Evolutionary conservation across 2,797 vertebrate species (phyloP).

Genomic region (Ctenopoma kingsleyae): DNA sequence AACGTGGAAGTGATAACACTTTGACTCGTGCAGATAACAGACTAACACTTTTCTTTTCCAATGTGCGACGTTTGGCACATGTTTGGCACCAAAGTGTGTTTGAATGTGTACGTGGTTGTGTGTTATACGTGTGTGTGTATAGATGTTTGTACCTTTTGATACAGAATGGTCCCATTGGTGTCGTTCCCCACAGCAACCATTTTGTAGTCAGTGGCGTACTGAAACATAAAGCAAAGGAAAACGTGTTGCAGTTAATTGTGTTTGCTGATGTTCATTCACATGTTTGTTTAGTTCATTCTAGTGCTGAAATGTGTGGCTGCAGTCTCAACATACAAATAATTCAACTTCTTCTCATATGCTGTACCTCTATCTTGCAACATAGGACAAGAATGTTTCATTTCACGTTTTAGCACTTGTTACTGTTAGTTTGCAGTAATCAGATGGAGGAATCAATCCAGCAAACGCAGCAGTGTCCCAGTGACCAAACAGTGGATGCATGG

Average conservation of each 20-base stretch:
- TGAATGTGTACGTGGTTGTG: background rate
- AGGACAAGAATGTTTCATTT: too few relatives aligned
- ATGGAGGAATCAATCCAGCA: too few relatives aligned
- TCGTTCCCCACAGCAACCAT: constrained; percentile 81
- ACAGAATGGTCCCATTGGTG: constrained; percentile 86
- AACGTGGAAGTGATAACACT: background rate
- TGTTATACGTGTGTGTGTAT: background rate
- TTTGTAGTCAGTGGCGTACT: constrained; percentile 93
- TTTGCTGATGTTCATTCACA: background rate
- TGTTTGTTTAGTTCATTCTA: background rate
- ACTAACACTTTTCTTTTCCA: constrained; percentile 1
- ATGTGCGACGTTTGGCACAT: background rate
- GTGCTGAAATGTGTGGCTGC: background rate
- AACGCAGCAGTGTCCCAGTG: too few relatives aligned
- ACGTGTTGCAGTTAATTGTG: background rate
- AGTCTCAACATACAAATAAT: background rate
- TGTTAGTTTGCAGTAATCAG: too few relatives aligned
- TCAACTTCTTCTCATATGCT: background rate
- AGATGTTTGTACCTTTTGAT: constrained; percentile 88
- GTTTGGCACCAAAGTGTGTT: background rate
- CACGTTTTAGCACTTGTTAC: too few relatives aligned
- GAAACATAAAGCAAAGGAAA: constrained; percentile 49
- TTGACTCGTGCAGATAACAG: background rate
- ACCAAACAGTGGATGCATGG: too few relatives aligned
- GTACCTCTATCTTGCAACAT: background rate